Evolutionary conservation across 2,113 vertebrate species (phyloP).

Genomic region (Acanthisitta chloris): DNA sequence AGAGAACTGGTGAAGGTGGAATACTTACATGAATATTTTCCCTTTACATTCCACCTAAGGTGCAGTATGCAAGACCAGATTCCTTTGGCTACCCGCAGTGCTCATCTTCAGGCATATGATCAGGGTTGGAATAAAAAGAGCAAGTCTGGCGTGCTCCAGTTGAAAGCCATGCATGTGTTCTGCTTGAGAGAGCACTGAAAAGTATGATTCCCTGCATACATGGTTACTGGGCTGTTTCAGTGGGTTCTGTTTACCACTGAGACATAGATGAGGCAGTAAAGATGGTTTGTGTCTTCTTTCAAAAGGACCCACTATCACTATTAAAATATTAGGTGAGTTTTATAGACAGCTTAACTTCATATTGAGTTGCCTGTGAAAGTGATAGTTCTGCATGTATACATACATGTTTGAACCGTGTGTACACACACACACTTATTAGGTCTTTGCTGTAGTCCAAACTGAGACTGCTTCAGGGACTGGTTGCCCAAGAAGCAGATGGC

Average conservation of each 20-base stretch:
- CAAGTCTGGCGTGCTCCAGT: fast-evolving
- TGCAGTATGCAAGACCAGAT: neutral
- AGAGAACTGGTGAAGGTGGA: neutral
- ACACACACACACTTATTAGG: neutral
- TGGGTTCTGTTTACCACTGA: neutral
- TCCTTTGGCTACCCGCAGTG: neutral
- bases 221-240: neutral
- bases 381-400: no score
- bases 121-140: neutral
- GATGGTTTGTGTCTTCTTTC: neutral
- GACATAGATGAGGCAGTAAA: neutral
- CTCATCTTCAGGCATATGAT: neutral
- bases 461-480: neutral
- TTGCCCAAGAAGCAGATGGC: neutral
- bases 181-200: neutral
- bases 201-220: neutral
- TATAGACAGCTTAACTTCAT: neutral
- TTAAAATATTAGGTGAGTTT: neutral
- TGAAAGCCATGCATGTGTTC: neutral
- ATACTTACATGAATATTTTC: neutral
- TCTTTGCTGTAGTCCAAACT: neutral
- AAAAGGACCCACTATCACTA: neutral
- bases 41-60: fast-evolving
- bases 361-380: neutral
- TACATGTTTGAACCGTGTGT: fast-evolving